Conservation (phyloP, 2,113 vertebrate species). For the Hippocampus abdominalis region DNA sequence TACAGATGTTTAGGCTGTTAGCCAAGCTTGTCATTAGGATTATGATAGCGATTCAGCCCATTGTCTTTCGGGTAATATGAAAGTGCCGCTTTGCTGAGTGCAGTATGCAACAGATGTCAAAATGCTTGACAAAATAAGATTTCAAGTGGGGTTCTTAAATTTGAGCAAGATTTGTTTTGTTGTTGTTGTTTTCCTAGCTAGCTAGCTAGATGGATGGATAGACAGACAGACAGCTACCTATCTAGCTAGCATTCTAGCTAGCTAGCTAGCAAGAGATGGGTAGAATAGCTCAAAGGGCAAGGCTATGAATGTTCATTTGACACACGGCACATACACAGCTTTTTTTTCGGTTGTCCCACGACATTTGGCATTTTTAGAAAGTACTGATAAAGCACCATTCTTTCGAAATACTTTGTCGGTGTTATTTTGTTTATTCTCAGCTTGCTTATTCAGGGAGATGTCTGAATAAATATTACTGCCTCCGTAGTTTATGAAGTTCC, state of each 20-base stretch:
- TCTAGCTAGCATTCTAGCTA: too few species aligned
- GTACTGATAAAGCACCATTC: background rate
- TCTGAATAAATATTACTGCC: conserved; percentile 14
- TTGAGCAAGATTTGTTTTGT: background rate
- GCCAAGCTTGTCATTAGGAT: conserved; percentile 65
- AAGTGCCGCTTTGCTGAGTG: conserved; percentile 9
- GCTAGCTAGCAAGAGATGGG: too few species aligned
- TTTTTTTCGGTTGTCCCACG: too few species aligned
- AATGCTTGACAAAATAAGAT: conserved; percentile 19
- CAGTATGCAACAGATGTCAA: conserved; percentile 16
- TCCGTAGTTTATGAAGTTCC: conserved; percentile 52
- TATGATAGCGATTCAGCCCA: conserved; percentile 43
- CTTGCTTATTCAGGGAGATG: background rate
- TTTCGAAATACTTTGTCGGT: background rate
- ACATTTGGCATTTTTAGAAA: too few species aligned
- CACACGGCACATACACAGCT: background rate
- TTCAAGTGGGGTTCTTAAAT: conserved; percentile 31
- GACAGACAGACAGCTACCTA: too few species aligned
- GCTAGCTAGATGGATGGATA: background rate
- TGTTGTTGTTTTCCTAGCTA: conserved; percentile 7
- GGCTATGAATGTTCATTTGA: background rate
- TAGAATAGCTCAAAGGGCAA: too few species aligned
- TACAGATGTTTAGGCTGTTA: conserved; percentile 32
- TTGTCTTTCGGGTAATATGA: conserved; percentile 49
- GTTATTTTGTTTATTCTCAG: background rate